Evolutionary conservation across 2,797 vertebrate genomes (phyloP).

Genomic region (Darevskia mixta): DNA sequence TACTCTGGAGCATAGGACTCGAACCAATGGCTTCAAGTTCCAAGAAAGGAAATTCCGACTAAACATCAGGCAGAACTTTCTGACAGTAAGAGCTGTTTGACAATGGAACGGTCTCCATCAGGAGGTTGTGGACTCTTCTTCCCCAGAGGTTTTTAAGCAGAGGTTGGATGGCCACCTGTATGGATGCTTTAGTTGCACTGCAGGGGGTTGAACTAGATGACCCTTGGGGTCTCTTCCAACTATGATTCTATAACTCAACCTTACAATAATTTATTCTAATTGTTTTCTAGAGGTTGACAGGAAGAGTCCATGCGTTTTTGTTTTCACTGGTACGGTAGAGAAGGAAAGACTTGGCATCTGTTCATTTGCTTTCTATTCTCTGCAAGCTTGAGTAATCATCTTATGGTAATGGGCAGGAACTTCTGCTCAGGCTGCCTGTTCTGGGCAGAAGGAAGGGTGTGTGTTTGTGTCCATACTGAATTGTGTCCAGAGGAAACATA

Average conservation of each 20-base stretch:
- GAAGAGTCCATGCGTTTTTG: constrained; percentile 39
- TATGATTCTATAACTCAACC: constrained; percentile 43
- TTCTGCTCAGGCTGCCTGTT: constrained; percentile 40
- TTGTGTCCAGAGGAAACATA: neutral
- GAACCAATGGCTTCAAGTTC: no score
- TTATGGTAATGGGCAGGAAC: neutral
- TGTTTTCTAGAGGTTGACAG: constrained; percentile 54
- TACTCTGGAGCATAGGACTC: no score
- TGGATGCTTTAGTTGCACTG: no score
- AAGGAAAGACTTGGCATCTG: neutral
- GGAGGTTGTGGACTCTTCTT: no score
- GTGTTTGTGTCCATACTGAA: constrained; percentile 49
- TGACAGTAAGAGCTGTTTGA: no score
- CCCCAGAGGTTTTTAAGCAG: no score
- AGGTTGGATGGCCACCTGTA: no score
- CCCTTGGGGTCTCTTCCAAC: no score
- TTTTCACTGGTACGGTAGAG: neutral
- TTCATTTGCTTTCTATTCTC: neutral
- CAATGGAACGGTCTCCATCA: no score
- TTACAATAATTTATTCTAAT: constrained; percentile 73
- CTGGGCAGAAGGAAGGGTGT: constrained; percentile 18
- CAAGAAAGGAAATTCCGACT: no score
- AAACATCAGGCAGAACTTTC: no score
- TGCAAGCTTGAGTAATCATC: neutral
- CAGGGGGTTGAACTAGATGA: no score